Evolutionary conservation across 2,888 invertebrate species (phyloP), one percentile per base, ranked within the genome.

Genomic region (Ochlodes sylvanus): DNA sequence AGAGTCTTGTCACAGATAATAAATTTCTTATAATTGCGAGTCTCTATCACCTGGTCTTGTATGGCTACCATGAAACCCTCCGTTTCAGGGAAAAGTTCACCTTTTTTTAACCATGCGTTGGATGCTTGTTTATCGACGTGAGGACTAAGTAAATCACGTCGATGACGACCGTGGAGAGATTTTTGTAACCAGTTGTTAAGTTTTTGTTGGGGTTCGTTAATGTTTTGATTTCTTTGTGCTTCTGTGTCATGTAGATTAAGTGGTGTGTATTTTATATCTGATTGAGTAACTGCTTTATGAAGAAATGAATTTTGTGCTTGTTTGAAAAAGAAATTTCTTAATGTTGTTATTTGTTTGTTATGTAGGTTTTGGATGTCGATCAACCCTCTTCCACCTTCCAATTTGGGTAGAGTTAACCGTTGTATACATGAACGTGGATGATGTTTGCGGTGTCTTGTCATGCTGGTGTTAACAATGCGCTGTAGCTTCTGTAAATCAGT

Each of bases 1-100:
- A 12, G 52, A 7, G 17, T 9, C 19, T 52, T 52, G 27, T 27
- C 27, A 27, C 27, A 17, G 3, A 21, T 19, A 21, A 52, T 56
- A 34, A 27, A 17, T 34, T 56, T 66, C 34, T 57, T 47, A 14
- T 68, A 68, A 56, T 68, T 74, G 75, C 69, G 70, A 71, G 74
- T 70, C 63, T 71, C 62, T 14, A 50, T 62, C 10, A 55, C 21
- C 34, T 68, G 63, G 34, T 63, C 63, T 38, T 71, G 68, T 6
- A 68, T 69, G 4, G 71, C 69, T 7, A 68, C 3, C 60, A 70
- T 68, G 19, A 71, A 70, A 2, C 68, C 70, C 44, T 71, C 67
- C 7, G 71, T 70, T 58, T 72, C 71, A 1, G 70, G 72, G 32
- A 71, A 72, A 4, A 70, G 58, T 12, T 69, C 66, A 4, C 68